These are phyloP conservation scores for Nomada lathburiana DNA, from an alignment of 2,888 invertebrate species.

Conservation along the genomic window DNA sequence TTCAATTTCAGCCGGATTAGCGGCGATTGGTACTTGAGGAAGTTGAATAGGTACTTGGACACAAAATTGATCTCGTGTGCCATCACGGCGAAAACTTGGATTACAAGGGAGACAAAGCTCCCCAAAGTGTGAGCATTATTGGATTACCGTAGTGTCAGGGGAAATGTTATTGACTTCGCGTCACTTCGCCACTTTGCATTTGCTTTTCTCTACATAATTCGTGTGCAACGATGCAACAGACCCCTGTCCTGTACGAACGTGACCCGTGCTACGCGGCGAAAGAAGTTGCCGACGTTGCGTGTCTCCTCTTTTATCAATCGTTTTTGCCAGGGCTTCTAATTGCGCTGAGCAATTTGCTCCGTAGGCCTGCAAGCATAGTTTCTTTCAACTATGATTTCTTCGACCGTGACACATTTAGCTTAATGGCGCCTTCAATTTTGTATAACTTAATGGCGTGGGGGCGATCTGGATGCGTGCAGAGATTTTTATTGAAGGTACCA, in stretches of 20 bases:
- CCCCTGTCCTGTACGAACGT: background rate
- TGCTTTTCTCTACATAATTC: slow-evolving; percentile 9
- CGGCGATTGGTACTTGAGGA: slow-evolving; percentile 12
- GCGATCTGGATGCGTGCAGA: too few species aligned
- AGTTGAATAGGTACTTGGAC: slow-evolving; percentile 23
- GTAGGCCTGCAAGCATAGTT: slow-evolving; percentile 10
- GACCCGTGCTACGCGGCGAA: background rate
- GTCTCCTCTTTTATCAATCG: slow-evolving; percentile 15
- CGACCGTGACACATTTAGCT: background rate
- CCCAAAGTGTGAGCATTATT: slow-evolving; percentile 33
- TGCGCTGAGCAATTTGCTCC: slow-evolving; percentile 19
- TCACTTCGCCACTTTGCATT: slow-evolving; percentile 10
- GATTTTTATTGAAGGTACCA: too few species aligned
- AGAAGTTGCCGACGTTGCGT: slow-evolving; percentile 10
- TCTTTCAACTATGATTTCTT: background rate
- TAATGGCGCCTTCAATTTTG: slow-evolving; percentile 10
- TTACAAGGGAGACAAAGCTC: slow-evolving; percentile 44
- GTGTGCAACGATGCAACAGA: background rate
- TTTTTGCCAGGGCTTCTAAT: slow-evolving; percentile 11
- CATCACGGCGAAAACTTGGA: slow-evolving; percentile 26
- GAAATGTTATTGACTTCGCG: slow-evolving; percentile 8
- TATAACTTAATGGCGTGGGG: too few species aligned
- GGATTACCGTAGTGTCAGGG: slow-evolving; percentile 37
- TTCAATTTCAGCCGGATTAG: slow-evolving; percentile 31
- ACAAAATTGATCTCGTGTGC: slow-evolving; percentile 37